Base-by-base conservation (phyloP, 2,113 vertebrate species). In the Zosterops borbonicus region DNA sequence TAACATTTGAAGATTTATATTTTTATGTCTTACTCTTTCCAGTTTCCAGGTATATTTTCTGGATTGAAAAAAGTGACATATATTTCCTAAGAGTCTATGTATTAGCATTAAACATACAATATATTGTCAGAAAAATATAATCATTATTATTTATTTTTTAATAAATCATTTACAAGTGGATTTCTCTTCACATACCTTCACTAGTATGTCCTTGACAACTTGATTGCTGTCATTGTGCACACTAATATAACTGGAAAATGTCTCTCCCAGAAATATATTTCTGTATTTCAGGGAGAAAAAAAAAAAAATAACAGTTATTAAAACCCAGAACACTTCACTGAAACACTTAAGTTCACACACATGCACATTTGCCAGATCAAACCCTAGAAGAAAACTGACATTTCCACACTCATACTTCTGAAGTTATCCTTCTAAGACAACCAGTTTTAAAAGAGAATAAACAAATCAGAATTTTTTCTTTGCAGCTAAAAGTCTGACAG, bases 191-290 rank as follows among this genome's bases (percentile, higher is more conserved):
- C 92, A 77, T 98, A 99, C 99, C 98, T 99, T 99, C 74, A 99
- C 99, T 44, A 99, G 97, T 95, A 99, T 99, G 83, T 99, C 99
- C 96, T 99, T 99, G 59, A 99, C 99, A 55, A 99, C 96, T 96
- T 99, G 99, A 94, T 24, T 98, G 96, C 99, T 99, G 97, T 99
- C 99, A 87, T 99, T 99, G 95, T 99, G 99, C 76, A 99, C 99
- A 7, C 99, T 99, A 92, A 99, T 99, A 80, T 99, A 99, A 98
- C 99, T 99, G 95, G 99, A 99, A 98, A 99, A 99, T 0, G 99
- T 99, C 96, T 99, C 99, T 21, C 99, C 99, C 24, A 99, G 98
- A 98, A 99, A 99, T 96, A 99, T 99, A 92, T 99, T 99, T 83
- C 99, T 99, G 97, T 92, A 96, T 95, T 94, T 27, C 41, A 46